Evolutionary conservation across 2,113 vertebrate species (phyloP).

Genomic region (Phaethornis superciliosus): DNA sequence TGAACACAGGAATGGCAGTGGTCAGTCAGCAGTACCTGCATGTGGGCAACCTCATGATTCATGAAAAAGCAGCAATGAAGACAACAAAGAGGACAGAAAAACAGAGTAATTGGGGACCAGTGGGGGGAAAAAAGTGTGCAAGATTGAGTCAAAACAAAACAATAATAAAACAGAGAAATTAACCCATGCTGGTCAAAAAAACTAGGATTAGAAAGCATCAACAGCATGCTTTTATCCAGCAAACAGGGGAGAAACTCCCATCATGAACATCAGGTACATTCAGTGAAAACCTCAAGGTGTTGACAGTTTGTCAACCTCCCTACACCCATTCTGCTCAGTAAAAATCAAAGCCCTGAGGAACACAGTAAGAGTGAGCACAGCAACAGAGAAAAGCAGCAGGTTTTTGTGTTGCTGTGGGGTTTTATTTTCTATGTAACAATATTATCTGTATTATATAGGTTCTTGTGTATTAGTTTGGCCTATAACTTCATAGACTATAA

Average conservation of each 20-base stretch:
- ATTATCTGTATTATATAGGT: neutral
- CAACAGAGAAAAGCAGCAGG: neutral
- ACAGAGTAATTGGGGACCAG: neutral
- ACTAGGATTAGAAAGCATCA: neutral
- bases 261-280: neutral
- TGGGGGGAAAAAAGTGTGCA: neutral
- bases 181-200: neutral
- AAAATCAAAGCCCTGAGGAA: neutral
- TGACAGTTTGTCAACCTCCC: neutral
- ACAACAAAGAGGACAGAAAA: neutral
- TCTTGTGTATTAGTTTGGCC: neutral
- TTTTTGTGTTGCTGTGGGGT: neutral
- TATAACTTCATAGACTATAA: neutral
- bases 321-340: neutral
- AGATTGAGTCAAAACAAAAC: neutral
- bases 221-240: neutral
- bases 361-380: neutral
- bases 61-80: neutral
- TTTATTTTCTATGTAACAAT: neutral
- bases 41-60: neutral
- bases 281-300: neutral
- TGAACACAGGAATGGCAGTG: neutral
- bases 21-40: neutral
- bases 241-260: neutral
- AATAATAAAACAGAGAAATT: neutral